Base-by-base conservation (phyloP, 2,888 invertebrate species). In the Cataglyphis livida region DNA sequence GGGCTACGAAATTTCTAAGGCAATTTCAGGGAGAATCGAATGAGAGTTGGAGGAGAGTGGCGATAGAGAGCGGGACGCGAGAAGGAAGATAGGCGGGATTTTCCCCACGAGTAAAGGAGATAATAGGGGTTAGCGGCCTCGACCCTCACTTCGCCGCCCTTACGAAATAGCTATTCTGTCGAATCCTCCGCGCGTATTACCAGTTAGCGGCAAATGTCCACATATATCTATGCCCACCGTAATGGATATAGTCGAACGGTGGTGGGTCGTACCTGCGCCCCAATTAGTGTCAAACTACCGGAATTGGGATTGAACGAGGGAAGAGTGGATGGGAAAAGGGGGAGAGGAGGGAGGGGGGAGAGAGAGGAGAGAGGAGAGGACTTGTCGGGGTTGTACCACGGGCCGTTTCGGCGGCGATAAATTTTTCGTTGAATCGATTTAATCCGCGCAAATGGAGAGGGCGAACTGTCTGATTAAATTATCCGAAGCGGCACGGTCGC, bases 261-360 rank as follows among this genome's bases (percentile, higher is more conserved):
- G 78, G 54, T 71, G 25, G 78, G 59, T 71, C 71, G 78, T 79
- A 79, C 71, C 78, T 71, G 71, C 44, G 59, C 59, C n/a, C 51
- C 78, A 79, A 79, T 79, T 79, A 79, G 71, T 79, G 78, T 79
- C 78, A 79, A 71, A 79, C 78, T 79, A 79, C 78, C 59, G 71
- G 71, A 79, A 79, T 79, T 71, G 71, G 71, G 71, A 71, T 71
- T 18, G 71, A 79, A 71, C 71, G 35, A 70, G 71, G 32, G 32
- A 28, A 9, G 32, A 3, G n/a, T 15, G 48, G 6, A 15, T 1
- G 18, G 48, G 48, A 4, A 44, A 44, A 18, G 18, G 6, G 28
- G 25, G 0, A 10, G 32, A 9, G 66, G 18, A 9, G 18, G 25
- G 28, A 0, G 2, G 2, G 28, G 32, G 10, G 15, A 32, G 32